Base-by-base conservation (phyloP, 2,113 vertebrate genomes). In the Meriones unguiculatus region DNA sequence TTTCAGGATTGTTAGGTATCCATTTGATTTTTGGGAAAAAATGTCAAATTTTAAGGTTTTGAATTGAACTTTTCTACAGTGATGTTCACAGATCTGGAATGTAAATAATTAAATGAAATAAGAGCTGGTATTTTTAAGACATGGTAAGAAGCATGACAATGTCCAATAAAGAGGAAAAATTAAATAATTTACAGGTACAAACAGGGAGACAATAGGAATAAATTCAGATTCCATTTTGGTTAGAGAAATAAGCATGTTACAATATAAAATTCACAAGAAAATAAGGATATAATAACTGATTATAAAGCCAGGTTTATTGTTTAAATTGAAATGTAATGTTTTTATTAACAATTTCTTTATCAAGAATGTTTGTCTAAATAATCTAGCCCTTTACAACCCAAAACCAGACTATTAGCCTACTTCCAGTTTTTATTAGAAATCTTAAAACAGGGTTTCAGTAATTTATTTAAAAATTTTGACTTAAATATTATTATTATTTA, bases 21-120 rank as follows among this genome's bases (percentile, higher is more conserved):
- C 8, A 75, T 30, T 77, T 96, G 57, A 90, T 81, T 93, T 96
- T 25, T n/a, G 22, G 73, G 18, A 78, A 69, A 7, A 81, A 62
- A 35, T 90, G 9, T 7, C 12, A 81, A 3, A 78, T 73, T 93
- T 90, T 12, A 10, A 46, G 14, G 5, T 32, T 32, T 41, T 84
- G 13, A 84, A 84, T 38, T 89, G 24, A 35, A 65, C 52, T 81
- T 69, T 70, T 70, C 25, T 87, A 25, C 65, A 73, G 4, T 14
- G 7, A 2, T 41, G 2, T 15, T 20, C 24, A 86, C 38, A 81
- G n/a, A 28, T 14, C 50, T 84, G 7, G 24, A 28, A 54, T 18
- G 18, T 41, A 84, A 41, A n/a, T 64, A 64, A 41, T 84, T 84
- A 64, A 80, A 64, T 41, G n/a, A 84, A 84, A 17, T 24, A 41